These are phyloP conservation scores for Ophonus ardosiacus DNA, from an alignment of 2,888 invertebrate genomes.

Conservation along the genomic window DNA sequence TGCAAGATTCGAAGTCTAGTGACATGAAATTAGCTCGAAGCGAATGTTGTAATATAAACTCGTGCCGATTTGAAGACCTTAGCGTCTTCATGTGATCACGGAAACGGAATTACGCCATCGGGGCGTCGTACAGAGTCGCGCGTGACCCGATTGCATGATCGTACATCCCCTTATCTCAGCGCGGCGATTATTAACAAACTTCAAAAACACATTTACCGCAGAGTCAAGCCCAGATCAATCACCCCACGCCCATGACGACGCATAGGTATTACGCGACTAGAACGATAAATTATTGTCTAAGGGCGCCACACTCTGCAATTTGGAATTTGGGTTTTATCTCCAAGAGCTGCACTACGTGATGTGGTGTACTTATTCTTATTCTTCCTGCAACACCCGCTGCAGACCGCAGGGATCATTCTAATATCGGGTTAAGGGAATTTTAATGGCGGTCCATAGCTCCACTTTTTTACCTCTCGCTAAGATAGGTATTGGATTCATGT, in stretches of 20 bases:
- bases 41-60: no score
- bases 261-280: constrained; percentile 57
- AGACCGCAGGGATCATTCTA: constrained; percentile 18
- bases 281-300: constrained; percentile 60
- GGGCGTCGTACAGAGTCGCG: background rate
- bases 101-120: background rate
- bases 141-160: constrained; percentile 57
- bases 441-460: constrained; percentile 6
- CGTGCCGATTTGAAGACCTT: no score
- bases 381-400: background rate
- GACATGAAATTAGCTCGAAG: no score
- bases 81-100: no score
- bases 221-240: constrained; percentile 61
- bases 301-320: constrained; percentile 26
- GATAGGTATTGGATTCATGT: no score
- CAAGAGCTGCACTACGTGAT: constrained; percentile 32
- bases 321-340: constrained; percentile 38
- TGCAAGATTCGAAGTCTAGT: no score
- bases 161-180: constrained; percentile 51
- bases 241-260: constrained; percentile 48
- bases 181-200: constrained; percentile 64
- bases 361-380: constrained; percentile 28
- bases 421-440: constrained; percentile 34
- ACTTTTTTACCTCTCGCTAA: background rate
- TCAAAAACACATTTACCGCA: constrained; percentile 63